Evolutionary conservation across 2,797 vertebrate species (phyloP).

Genomic region (Poliocrania exsul): DNA sequence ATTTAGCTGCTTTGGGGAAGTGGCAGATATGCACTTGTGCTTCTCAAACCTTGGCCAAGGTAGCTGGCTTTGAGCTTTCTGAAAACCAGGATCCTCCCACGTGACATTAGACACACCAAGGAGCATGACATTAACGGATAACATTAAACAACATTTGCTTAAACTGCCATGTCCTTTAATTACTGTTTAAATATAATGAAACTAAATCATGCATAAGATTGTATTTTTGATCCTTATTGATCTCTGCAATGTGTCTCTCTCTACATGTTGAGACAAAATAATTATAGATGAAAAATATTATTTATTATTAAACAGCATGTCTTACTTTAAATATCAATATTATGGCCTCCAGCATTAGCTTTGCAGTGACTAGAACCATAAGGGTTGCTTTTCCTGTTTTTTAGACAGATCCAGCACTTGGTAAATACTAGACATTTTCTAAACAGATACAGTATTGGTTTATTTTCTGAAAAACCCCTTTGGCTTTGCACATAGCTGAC

Average conservation of each 20-base stretch:
- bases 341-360: neutral
- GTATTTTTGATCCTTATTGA: slow-evolving; percentile 1
- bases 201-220: neutral
- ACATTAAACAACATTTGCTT: neutral
- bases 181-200: neutral
- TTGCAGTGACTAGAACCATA: neutral
- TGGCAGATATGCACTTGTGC: neutral
- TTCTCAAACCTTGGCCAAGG: neutral
- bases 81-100: neutral
- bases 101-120: neutral
- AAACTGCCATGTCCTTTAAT: neutral
- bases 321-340: slow-evolving; percentile 23
- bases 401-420: neutral
- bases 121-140: neutral
- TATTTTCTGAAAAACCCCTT: neutral
- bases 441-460: neutral
- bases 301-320: slow-evolving; percentile 6
- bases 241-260: neutral
- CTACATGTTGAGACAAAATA: neutral
- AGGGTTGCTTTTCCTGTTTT: neutral
- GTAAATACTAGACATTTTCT: neutral
- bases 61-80: neutral
- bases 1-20: neutral
- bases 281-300: slow-evolving; percentile 6
- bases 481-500: neutral